Evolutionary conservation across 2,888 invertebrate species (phyloP), one percentile per base, ranked within the genome.

Genomic region (Drosophila sordidula): DNA sequence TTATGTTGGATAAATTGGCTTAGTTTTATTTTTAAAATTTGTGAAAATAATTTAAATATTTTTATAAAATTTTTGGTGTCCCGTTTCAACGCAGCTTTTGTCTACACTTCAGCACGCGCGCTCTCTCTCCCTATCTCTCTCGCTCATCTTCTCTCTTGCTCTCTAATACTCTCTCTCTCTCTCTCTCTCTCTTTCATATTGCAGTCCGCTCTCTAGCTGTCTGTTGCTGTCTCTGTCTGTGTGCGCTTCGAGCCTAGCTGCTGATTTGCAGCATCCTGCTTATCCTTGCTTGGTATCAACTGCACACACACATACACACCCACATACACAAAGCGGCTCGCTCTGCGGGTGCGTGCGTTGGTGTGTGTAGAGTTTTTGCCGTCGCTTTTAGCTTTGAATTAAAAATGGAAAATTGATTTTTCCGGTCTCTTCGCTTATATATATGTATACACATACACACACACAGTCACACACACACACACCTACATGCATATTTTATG

Each of bases 371-470:
- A 54, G 22, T 52, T 50, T 44, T 16, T 36, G 66, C 52, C 64
- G 66, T 68, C 55, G 83, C 69, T 65, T 71, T 67, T 69, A 71
- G 83, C 90, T 90, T 79, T 89, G 77, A 83, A 86, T 90, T 90
- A 90, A 89, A 85, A 90, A 89, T 90, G 91, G 90, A 91, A 90
- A 90, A 90, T 91, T 90, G 91, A 91, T 91, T 90, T 90, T 90
- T 90, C 91, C 90, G 82, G 89, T 91, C 50, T 63, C 26, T 50
- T n/a, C 85, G 64, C 82, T 74, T 69, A 81, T 75, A 81, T 61
- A 75, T 52, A 76, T 49, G 59, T 39, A 67, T 42, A 47, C 22
- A 63, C 16, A 45, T 6, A 26, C 4, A 36, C 11, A 16, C 11
- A n/a, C 9, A 61, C 46, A 66, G 29, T 38, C 39, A 26, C 25